Base-by-base conservation (phyloP, 2,113 vertebrate species). In the Willisornis vidua region DNA sequence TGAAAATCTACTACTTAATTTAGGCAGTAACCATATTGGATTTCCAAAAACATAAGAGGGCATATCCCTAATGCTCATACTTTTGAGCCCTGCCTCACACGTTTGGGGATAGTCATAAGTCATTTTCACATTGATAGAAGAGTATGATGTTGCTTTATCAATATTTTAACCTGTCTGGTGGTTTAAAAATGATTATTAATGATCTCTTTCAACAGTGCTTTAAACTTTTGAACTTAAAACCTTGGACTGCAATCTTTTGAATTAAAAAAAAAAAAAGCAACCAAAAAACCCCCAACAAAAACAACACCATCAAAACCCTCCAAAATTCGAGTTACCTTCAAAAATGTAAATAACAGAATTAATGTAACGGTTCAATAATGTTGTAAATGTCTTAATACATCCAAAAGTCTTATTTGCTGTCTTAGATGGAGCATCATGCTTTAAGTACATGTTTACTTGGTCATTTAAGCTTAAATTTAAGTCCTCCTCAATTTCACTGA, bases 71-170 rank as follows among this genome's bases (percentile, higher is more conserved):
- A 35, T 33, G 4, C 22, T 65, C 33, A 11, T 58, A 31, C 39
- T 70, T 13, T 43, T 72, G 9, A 89, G 33, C 45, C 15, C 6
- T 59, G 31, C 14, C 35, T 87, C 10, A 13, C 22, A 55, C 45
- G 7, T 6, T 41, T 6, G 1, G 19, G 13, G 18, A 8, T 12
- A 55, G 9, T 67, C 25, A 0, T n/a, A 62, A 46, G 12, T 68
- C 39, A 73, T 49, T 28, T 72, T 83, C 2, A 2, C 23, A 23
- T 7, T 55, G 35, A 73, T 6, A 48, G 22, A 37, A 41, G 19
- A 48, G 6, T 25, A 20, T 33, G 46, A 15, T 51, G 35, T 51
- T 70, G 35, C 29, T 68, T 55, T 43, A 2, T 68, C 16, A 24
- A 15, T 76, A 31, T 45, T 29, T 12, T 48, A 74, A 54, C 19